Percentiles rank a stretch among this genome's conserved stretches.
phyloP scores from a whole-genome alignment of 2,113 vertebrate genomes.

The Donacobius atricapilla region DNA sequence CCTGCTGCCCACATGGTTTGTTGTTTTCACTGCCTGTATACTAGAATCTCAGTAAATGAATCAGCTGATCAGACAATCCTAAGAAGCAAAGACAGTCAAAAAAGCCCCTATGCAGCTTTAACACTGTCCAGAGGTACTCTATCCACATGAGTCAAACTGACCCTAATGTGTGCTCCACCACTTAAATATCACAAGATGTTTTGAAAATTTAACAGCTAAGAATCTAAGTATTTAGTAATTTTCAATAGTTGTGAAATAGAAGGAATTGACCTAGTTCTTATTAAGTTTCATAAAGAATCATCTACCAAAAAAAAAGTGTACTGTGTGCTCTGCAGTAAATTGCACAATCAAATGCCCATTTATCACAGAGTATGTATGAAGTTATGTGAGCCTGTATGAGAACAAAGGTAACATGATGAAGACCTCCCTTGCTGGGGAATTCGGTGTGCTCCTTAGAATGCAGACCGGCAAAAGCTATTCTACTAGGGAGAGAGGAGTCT shows the following conservation, averaged over 20 bases:
- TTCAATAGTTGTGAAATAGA: not conserved
- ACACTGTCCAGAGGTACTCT: not conserved
- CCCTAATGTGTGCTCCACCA: not conserved
- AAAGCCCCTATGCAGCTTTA: not conserved
- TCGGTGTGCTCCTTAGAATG: accelerated
- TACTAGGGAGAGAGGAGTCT: not conserved
- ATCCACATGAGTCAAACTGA: not conserved
- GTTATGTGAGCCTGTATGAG: accelerated
- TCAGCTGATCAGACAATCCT: not conserved
- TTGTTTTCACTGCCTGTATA: not conserved
- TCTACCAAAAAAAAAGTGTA: not conserved
- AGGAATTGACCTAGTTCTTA: not conserved
- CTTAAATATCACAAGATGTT: not conserved
- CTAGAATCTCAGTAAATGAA: not conserved
- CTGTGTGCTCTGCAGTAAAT: not conserved
- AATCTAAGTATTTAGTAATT: not conserved
- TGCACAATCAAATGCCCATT: not conserved
- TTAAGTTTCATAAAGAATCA: not conserved
- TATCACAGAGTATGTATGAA: not conserved
- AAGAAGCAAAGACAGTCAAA: not conserved
- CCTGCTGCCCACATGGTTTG: not conserved
- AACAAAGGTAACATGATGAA: not conserved
- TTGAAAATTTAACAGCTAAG: not conserved
- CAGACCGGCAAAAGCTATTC: not conserved
- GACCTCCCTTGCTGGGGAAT: not conserved